These are phyloP conservation scores for Hyposmocoma kahamanoa DNA, from an alignment of 1,140 invertebrate genomes.

Conservation along the genomic window DNA sequence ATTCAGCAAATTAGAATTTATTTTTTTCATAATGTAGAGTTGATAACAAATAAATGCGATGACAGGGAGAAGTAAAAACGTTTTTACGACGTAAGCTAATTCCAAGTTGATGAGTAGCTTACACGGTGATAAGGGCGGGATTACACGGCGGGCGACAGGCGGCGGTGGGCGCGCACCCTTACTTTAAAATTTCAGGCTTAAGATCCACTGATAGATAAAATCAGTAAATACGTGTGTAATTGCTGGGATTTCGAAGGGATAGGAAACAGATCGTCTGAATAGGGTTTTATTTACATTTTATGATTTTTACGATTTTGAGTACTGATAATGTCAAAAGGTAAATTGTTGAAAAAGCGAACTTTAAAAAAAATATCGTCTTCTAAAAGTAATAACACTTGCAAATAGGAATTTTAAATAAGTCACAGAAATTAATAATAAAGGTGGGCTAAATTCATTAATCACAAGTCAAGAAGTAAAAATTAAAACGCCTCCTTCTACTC, in stretches of 20 bases:
- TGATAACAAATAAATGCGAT: no score
- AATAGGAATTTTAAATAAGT: not conserved
- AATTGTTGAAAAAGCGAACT: no score
- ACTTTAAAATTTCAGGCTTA: constrained; percentile 34
- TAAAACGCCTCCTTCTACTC: constrained; percentile 13
- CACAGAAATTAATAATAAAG: constrained; percentile 22
- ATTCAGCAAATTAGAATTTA: no score
- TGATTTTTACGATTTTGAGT: no score
- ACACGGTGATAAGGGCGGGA: constrained; percentile 34
- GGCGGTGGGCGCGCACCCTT: constrained; percentile 20
- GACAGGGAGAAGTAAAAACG: not conserved
- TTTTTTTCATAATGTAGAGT: no score
- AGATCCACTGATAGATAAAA: constrained; percentile 4
- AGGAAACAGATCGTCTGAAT: no score
- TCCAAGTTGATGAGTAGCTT: constrained; percentile 39
- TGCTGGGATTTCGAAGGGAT: constrained; percentile 1
- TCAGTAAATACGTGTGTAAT: constrained; percentile 2
- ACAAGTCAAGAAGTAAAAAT: constrained; percentile 21
- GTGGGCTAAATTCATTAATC: constrained; percentile 21
- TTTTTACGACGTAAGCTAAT: constrained; percentile 17
- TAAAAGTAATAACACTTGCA: no score
- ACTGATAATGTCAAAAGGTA: no score
- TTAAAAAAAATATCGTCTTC: no score
- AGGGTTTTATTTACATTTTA: no score
- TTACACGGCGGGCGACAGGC: constrained; percentile 16